These are phyloP conservation scores for Orchesellides sinensis DNA, from an alignment of 2,888 invertebrate species.

Conservation along the genomic window DNA sequence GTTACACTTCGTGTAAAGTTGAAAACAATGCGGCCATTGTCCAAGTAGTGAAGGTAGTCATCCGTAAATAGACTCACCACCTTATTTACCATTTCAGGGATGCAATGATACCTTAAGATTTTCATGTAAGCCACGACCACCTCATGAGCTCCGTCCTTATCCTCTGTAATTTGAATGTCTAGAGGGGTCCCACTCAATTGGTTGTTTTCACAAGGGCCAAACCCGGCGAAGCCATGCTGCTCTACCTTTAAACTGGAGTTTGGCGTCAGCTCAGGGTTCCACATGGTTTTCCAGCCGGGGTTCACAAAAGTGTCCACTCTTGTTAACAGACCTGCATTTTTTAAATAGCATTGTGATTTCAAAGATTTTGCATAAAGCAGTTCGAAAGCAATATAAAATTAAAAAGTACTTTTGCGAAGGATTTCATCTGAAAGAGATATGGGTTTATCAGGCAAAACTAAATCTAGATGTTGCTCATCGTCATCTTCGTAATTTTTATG, in stretches of 20 bases:
- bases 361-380: too few species aligned
- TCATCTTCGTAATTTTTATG: too few species aligned
- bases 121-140: neutral
- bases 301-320: neutral
- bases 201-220: neutral
- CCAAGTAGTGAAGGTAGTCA: neutral
- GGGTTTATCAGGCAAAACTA: too few species aligned
- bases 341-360: too few species aligned
- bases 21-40: neutral
- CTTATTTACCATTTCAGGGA: neutral
- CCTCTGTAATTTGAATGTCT: neutral
- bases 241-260: neutral
- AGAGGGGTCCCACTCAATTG: neutral
- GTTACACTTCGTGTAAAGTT: too few species aligned
- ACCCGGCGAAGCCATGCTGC: neutral
- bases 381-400: too few species aligned
- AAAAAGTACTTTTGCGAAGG: too few species aligned
- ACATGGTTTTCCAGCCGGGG: neutral
- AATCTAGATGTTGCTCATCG: too few species aligned
- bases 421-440: too few species aligned
- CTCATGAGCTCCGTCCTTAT: neutral
- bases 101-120: neutral
- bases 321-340: neutral
- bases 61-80: neutral
- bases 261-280: neutral